These are phyloP conservation scores for Sitobion miscanthi DNA, from an alignment of 1,140 invertebrate genomes.

Conservation along the genomic window DNA sequence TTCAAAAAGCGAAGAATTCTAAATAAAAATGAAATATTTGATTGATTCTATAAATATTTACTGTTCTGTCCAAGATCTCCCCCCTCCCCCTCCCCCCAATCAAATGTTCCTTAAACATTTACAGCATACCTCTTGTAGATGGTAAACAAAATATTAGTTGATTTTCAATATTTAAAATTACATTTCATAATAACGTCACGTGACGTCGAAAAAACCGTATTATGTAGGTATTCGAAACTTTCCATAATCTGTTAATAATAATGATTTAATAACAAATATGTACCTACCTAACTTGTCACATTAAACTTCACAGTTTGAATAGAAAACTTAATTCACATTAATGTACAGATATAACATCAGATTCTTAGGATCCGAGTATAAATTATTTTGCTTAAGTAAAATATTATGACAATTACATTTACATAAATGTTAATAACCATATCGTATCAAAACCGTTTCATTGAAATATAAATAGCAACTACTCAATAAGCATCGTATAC, in stretches of 20 bases:
- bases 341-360: neutral
- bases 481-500: neutral
- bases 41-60: neutral
- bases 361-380: neutral
- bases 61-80: neutral
- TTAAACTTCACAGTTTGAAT: constrained; percentile 15
- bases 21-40: neutral
- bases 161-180: neutral
- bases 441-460: neutral
- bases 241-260: constrained; percentile 21
- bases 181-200: neutral
- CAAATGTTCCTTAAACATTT: neutral
- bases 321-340: neutral
- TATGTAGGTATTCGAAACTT: neutral
- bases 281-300: neutral
- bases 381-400: neutral
- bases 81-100: neutral
- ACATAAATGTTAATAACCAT: neutral
- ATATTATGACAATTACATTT: neutral
- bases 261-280: neutral
- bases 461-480: neutral
- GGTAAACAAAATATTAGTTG: neutral
- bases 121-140: neutral
- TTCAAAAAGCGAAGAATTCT: neutral
- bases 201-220: neutral